Conservation (phyloP, 1,140 invertebrate genomes). For the Thaumetopoea pityocampa region DNA sequence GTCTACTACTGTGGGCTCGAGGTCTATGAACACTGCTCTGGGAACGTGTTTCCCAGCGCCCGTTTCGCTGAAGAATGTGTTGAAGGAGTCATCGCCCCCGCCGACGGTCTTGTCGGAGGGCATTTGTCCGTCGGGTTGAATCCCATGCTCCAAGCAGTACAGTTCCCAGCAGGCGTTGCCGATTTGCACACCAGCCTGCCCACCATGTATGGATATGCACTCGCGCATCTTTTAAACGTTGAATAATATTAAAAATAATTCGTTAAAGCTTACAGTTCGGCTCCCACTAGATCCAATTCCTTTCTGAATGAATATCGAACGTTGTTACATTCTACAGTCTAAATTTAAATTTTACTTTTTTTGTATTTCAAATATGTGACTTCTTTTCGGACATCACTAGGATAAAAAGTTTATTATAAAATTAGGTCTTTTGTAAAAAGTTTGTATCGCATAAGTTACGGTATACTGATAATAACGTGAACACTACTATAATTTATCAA, state of each 20-base stretch:
- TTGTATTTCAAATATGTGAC: constrained; percentile 6
- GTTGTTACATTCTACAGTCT: constrained; percentile 1
- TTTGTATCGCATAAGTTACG: too few species aligned
- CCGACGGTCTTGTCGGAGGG: constrained; percentile 79
- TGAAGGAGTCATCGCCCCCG: constrained; percentile 89
- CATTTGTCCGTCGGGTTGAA: constrained; percentile 87
- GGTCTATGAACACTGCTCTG: constrained; percentile 89
- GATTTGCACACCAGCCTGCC: constrained; percentile 92
- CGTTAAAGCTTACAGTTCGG: constrained; percentile 8
- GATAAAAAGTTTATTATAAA: too few species aligned
- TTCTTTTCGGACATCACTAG: too few species aligned
- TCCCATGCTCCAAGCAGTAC: constrained; percentile 94
- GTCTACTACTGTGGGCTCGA: constrained; percentile 90
- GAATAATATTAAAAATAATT: constrained; percentile 22
- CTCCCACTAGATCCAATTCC: constrained; percentile 19
- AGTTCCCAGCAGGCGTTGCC: constrained; percentile 91
- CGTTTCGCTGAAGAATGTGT: constrained; percentile 94
- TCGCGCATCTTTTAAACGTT: constrained; percentile 68
- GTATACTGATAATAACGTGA: too few species aligned
- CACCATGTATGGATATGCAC: constrained; percentile 84
- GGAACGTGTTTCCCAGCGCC: constrained; percentile 92
- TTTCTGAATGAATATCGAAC: constrained; percentile 17
- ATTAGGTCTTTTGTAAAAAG: too few species aligned
- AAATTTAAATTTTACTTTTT: constrained; percentile 12
- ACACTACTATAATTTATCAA: too few species aligned